Conservation (phyloP, 2,797 vertebrate species). For the Euthynnus affinis region DNA sequence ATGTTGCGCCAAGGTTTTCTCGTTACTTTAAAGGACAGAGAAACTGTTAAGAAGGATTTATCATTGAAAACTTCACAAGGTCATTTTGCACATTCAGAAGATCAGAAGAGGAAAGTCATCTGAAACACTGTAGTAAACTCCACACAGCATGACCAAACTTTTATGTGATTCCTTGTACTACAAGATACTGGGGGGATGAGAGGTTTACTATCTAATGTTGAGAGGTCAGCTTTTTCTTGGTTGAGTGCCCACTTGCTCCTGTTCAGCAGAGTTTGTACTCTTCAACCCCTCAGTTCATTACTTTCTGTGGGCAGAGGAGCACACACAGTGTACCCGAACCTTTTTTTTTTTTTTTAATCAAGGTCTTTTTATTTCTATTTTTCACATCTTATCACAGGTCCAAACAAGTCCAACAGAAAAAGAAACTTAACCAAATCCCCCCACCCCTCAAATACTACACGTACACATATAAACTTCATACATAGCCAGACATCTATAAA, state of each 20-base stretch:
- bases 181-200: conserved; percentile 3
- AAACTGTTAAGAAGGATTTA: background rate
- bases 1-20: background rate
- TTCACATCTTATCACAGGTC: too few relatives aligned
- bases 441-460: too few relatives aligned
- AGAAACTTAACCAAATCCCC: too few relatives aligned
- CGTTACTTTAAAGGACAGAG: background rate
- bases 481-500: background rate
- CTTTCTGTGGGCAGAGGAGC: conserved; percentile 6
- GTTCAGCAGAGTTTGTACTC: conserved; percentile 25
- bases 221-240: conserved; percentile 21
- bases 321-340: background rate
- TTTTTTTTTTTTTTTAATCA: background rate
- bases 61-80: background rate
- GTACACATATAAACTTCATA: background rate
- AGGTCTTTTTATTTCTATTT: too few relatives aligned
- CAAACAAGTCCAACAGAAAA: too few relatives aligned
- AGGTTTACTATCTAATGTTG: conserved; percentile 27
- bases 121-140: conserved; percentile 4
- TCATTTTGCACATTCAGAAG: background rate
- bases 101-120: conserved; percentile 13
- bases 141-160: background rate
- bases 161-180: background rate
- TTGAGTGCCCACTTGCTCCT: conserved; percentile 11
- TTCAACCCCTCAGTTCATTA: conserved; percentile 25